A percentile compares a stretch with the other conserved stretches of the same genome.
These are phyloP conservation scores for Amphipyra tragopoginis DNA, from an alignment of 2,888 invertebrate genomes.

Conservation along the genomic window DNA sequence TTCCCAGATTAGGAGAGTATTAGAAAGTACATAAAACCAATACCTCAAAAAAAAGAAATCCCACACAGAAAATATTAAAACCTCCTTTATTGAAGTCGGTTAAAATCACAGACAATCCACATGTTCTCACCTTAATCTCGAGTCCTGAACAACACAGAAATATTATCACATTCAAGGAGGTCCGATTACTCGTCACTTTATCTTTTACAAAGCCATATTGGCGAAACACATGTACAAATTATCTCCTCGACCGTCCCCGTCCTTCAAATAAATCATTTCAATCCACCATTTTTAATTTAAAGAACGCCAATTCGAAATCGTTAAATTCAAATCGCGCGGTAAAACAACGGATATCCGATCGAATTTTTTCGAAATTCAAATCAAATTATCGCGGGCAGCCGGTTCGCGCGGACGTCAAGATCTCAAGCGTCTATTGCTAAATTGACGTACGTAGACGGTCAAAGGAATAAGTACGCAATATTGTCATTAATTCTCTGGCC, in stretches of 20 bases:
- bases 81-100: constrained; percentile 10
- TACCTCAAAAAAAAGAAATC: constrained; percentile 21
- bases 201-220: constrained; percentile 80
- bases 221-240: constrained; percentile 77
- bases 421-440: constrained; percentile 76
- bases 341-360: constrained; percentile 32
- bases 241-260: constrained; percentile 71
- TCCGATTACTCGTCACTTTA: constrained; percentile 64
- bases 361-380: constrained; percentile 55
- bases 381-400: constrained; percentile 54
- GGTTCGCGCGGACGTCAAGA: constrained; percentile 56
- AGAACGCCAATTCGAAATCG: constrained; percentile 12
- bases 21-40: constrained; percentile 11
- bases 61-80: constrained; percentile 16
- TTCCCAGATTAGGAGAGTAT: too few relatives aligned
- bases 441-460: constrained; percentile 81
- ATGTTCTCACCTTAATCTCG: constrained; percentile 73
- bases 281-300: constrained; percentile 74
- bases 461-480: constrained; percentile 83
- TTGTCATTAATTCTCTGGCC: constrained; percentile 83
- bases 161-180: constrained; percentile 57
- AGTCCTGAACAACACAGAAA: constrained; percentile 68
- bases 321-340: constrained; percentile 35
- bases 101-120: constrained; percentile 41
- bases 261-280: constrained; percentile 72